Percentiles rank a stretch among this genome's conserved stretches.
Conservation (phyloP, 1,140 invertebrate genomes). For the Drosophila grimshawi region DNA sequence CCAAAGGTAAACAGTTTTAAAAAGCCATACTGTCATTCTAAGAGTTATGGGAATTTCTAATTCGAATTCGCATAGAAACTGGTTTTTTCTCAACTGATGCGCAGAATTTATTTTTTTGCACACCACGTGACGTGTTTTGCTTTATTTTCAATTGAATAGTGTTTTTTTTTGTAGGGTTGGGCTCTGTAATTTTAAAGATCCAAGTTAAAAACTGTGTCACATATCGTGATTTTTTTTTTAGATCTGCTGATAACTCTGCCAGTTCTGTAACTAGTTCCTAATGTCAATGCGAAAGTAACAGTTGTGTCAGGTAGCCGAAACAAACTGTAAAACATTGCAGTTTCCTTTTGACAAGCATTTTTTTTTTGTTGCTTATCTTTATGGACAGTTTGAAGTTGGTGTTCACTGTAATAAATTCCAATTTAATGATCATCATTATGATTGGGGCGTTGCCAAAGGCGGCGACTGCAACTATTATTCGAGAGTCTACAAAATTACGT, state of each 20-base stretch:
- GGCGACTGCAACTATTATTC: slow-evolving; percentile 22
- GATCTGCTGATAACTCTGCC: neutral
- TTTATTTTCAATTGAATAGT: slow-evolving; percentile 11
- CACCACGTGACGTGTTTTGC: neutral
- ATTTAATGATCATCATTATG: slow-evolving; percentile 14
- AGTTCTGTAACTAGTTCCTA: neutral
- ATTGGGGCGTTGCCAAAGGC: slow-evolving; percentile 8
- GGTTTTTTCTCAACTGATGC: slow-evolving; percentile 23
- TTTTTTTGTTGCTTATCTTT: slow-evolving; percentile 38
- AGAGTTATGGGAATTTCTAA: slow-evolving; percentile 38
- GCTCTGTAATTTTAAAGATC: neutral
- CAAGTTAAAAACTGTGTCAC: neutral
- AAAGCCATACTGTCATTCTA: slow-evolving; percentile 15
- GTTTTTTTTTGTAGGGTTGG: neutral
- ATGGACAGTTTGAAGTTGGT: slow-evolving; percentile 23
- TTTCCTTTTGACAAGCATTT: slow-evolving; percentile 17
- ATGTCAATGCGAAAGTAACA: slow-evolving; percentile 4
- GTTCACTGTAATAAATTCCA: slow-evolving; percentile 21
- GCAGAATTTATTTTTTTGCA: neutral
- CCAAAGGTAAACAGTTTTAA: slow-evolving; percentile 13
- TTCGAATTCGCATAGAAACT: slow-evolving; percentile 17
- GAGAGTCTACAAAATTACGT: neutral
- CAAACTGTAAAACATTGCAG: slow-evolving; percentile 9
- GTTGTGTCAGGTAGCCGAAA: neutral
- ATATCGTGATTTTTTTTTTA: too few species aligned